Evolutionary conservation across 2,888 invertebrate species (phyloP), one percentile per base, ranked within the genome.

Genomic region (Trissonchulus sp.): DNA sequence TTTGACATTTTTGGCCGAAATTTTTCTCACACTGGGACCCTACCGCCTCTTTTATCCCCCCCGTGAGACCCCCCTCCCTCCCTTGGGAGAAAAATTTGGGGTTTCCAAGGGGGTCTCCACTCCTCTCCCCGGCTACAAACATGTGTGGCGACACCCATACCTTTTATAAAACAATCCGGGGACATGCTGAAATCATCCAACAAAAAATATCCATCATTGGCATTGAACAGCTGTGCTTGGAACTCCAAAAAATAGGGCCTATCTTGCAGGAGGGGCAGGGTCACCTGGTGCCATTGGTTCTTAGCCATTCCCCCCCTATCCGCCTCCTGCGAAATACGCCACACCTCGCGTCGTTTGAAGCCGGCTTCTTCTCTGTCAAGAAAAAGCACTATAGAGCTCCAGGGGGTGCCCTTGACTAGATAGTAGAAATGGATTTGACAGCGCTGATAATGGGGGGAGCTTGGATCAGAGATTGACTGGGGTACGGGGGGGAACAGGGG

Each of bases 141-240:
- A n/a, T n/a, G n/a, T n/a, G n/a, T n/a, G n/a, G 28, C 31, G 28
- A 65, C 30, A 8, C 8, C 23, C 63, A 30, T 34, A 74, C 76
- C 76, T 63, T 76, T 33, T 18, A 76, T 38, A 37, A 76, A 77
- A 65, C 77, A 77, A 18, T 78, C 36, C 31, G 74, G 77, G 18
- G 76, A 63, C 73, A 77, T 37, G 18, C 71, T 33, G 35, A 77
- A 34, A 35, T 77, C 77, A 36, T 77, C 77, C n/a, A 77, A 18
- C 35, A 72, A 71, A n/a, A 78, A 38, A 18, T 75, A 34, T 30
- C 77, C 77, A 31, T 77, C 31, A 15, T 28, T n/a, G 28, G 74
- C 28, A 28, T 34, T 34, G 2, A 74, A 8, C 8, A 30, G 68
- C 1, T 28, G 18, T 23, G 65, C 38, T 2, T 18, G 1, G 60